phyloP scores from a whole-genome alignment of 2,797 vertebrate genomes.

The Micromesistius poutassou region DNA sequence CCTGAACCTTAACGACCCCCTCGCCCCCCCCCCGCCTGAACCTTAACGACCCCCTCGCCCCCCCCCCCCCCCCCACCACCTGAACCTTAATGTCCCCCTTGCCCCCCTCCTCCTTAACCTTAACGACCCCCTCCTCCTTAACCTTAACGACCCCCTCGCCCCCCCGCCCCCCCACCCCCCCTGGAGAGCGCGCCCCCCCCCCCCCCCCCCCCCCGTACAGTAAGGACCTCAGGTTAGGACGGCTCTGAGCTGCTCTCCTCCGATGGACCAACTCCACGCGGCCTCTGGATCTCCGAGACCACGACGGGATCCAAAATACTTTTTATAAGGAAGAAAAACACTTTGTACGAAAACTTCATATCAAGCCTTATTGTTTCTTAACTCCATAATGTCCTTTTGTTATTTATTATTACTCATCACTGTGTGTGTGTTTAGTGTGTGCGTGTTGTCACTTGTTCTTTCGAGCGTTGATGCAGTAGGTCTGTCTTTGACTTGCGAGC shows the following conservation, averaged over 20 bases:
- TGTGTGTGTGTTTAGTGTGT: constrained; percentile 39
- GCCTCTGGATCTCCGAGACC: constrained; percentile 53
- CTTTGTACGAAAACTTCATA: constrained; percentile 60
- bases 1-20: no score
- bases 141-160: neutral
- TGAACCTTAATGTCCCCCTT: neutral
- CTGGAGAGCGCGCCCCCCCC: constrained; percentile 33
- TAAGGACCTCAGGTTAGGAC: constrained; percentile 14
- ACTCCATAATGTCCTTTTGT: constrained; percentile 36
- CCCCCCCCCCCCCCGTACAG: constrained; percentile 5
- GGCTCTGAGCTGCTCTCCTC: constrained; percentile 38
- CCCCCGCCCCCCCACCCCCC: neutral
- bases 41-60: no score
- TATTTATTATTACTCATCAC: constrained; percentile 68
- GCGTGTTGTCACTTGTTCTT: constrained; percentile 46
- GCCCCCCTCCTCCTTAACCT: constrained; percentile 11
- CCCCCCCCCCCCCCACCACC: constrained; percentile 6
- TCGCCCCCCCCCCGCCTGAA: no score
- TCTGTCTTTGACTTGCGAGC: constrained; percentile 44
- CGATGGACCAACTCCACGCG: constrained; percentile 71
- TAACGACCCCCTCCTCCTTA: no score
- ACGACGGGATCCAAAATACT: constrained; percentile 39
- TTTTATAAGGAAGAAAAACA: constrained; percentile 29
- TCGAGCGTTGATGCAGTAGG: constrained; percentile 31
- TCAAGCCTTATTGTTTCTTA: constrained; percentile 65